These are phyloP conservation scores for Prunella himalayana DNA, from an alignment of 2,113 vertebrate species.

Conservation along the genomic window DNA sequence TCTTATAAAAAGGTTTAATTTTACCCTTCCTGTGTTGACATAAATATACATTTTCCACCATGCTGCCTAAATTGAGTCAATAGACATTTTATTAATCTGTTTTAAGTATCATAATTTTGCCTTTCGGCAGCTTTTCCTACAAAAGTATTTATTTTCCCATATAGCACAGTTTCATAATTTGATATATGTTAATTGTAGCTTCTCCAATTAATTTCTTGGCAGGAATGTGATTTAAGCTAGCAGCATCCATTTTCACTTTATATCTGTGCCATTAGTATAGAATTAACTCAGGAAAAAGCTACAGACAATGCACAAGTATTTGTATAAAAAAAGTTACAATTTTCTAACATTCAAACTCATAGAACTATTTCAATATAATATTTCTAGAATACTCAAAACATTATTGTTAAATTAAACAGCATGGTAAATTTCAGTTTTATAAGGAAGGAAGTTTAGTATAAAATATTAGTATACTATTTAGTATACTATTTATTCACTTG, in stretches of 20 bases:
- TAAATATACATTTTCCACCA: background rate
- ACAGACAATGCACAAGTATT: background rate
- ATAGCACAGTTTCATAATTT: background rate
- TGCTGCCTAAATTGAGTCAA: background rate
- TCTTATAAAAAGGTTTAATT: background rate
- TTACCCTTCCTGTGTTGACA: background rate
- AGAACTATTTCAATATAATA: background rate
- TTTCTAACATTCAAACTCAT: background rate
- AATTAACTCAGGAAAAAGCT: background rate
- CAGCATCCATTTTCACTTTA: background rate
- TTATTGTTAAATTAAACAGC: background rate
- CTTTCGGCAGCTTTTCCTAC: background rate
- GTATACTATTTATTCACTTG: background rate
- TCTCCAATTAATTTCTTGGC: background rate
- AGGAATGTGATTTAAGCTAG: background rate
- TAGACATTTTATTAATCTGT: background rate
- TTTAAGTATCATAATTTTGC: background rate
- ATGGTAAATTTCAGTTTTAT: background rate
- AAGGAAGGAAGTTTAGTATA: background rate
- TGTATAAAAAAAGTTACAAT: background rate
- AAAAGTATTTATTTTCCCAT: background rate
- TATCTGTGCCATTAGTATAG: background rate
- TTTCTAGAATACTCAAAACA: background rate
- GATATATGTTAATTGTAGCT: background rate
- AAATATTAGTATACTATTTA: background rate